A percentile compares a stretch with the other conserved stretches of the same genome.
Conservation (phyloP, 1,140 invertebrate species). For the Drosophila arawakana region DNA sequence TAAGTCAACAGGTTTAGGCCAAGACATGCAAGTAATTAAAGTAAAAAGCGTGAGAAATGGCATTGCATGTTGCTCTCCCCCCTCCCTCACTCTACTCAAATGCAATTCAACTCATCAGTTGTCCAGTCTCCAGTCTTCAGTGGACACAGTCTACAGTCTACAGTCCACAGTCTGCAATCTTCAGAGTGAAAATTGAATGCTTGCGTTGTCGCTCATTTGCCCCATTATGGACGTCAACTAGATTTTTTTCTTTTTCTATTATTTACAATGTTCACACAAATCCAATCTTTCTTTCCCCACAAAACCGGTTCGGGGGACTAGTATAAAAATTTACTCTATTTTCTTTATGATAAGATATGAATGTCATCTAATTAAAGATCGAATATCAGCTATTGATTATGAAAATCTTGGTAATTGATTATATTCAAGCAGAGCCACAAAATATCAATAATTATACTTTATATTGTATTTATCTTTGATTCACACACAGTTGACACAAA, state of each 20-base stretch:
- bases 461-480: not conserved
- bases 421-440: constrained; percentile 21
- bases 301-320: constrained; percentile 50
- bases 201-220: constrained; percentile 64
- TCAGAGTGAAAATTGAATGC: constrained; percentile 62
- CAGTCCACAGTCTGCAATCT: not conserved
- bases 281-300: constrained; percentile 29
- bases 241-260: constrained; percentile 61
- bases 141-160: no score
- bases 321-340: not conserved
- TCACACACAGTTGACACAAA: constrained; percentile 6
- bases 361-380: not conserved
- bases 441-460: not conserved
- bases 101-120: not conserved
- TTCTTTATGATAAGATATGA: not conserved
- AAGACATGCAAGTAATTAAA: constrained; percentile 44
- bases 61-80: constrained; percentile 26
- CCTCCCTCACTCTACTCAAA: not conserved
- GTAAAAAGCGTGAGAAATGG: constrained; percentile 70
- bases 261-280: constrained; percentile 32
- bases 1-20: constrained; percentile 26
- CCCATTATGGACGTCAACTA: constrained; percentile 69
- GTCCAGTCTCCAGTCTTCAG: constrained; percentile 6
- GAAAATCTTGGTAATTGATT: not conserved
- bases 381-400: not conserved